Evolutionary conservation across 1,140 invertebrate species (phyloP).

Genomic region (Sycophila sp.): DNA sequence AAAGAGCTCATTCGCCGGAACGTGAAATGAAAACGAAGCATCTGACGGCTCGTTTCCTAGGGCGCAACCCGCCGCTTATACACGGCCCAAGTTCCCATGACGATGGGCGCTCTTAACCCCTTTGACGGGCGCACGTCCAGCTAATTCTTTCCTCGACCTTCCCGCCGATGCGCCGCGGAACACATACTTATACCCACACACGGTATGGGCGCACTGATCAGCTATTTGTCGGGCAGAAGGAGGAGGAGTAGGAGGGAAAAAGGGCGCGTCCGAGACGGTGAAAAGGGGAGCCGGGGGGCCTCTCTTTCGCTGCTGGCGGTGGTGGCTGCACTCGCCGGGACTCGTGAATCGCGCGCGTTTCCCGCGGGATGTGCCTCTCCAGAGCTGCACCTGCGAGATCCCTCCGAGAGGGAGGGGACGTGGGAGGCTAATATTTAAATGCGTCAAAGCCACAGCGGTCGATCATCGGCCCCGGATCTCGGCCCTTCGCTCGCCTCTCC

Average conservation of each 20-base stretch:
- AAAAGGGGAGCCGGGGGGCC: not conserved
- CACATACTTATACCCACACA: not conserved
- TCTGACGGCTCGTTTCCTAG: not conserved
- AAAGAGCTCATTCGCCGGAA: not conserved
- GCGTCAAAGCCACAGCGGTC: not conserved
- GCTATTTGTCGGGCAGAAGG: slow-evolving; percentile 10
- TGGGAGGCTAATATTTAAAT: slow-evolving; percentile 38
- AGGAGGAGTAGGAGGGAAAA: not conserved
- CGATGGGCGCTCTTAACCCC: slow-evolving; percentile 16
- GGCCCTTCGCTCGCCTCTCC: not conserved
- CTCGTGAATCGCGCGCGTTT: not conserved
- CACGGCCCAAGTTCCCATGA: not conserved
- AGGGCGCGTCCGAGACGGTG: not conserved
- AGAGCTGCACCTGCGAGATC: slow-evolving; percentile 26
- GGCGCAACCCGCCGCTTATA: not conserved
- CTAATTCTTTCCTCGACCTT: slow-evolving; percentile 1
- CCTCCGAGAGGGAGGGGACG: slow-evolving; percentile 22
- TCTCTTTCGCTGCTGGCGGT: too few species aligned
- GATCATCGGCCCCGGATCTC: slow-evolving; percentile 36
- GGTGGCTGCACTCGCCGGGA: too few species aligned
- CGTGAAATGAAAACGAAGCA: slow-evolving; percentile 34
- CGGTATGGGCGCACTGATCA: not conserved
- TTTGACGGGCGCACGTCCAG: slow-evolving; percentile 24
- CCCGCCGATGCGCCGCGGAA: too few species aligned
- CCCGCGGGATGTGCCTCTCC: slow-evolving; percentile 17